Base-by-base conservation (phyloP, 2,113 vertebrate genomes). In the Xiphophorus couchianus region DNA sequence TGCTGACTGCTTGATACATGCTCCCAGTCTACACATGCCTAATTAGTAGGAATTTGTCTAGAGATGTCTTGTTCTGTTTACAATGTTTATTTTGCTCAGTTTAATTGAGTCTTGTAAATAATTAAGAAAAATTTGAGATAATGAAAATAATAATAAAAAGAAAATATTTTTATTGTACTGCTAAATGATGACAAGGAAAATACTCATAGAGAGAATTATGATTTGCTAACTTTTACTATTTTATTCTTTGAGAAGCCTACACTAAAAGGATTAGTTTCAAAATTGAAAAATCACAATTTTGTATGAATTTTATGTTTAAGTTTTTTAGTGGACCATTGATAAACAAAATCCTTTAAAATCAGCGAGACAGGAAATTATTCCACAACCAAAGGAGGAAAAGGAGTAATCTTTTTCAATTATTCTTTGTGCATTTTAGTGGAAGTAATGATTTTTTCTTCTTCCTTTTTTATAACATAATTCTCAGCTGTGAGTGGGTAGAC, bases 11-110 rank as follows among this genome's bases (percentile, higher is more conserved):
- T 75, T 71, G 73, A 67, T 65, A 13, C 60, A 8, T 81, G 69
- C 65, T 79, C 69, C 39, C 70, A 77, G 62, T 74, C 42, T 66
- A 13, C 48, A 62, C 71, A 70, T 44, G 25, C 69, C 30, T 17
- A 28, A 14, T 33, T 25, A 35, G 63, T 35, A 19, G 80, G 51
- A 66, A 74, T 85, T 80, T 76, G 80, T 74, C 51, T 27, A 66
- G 39, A 48, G 65, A 84, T 58, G 42, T 22, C 22, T 51, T 65
- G 54, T 44, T 70, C 28, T 33, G 13, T 62, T 25, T 19, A 33
- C 10, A 28, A 64, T 65, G 15, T 33, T 33, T 35, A 4, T 33
- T 35, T 65, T 65, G 62, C 10, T 15, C 14, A 31, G 17, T 62
- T 27, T 54, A 10, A 25, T 54, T 54, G 51, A 58, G 7, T 22